These are phyloP conservation scores for Eremophila alpestris DNA, from an alignment of 2,797 vertebrate species.

Conservation along the genomic window DNA sequence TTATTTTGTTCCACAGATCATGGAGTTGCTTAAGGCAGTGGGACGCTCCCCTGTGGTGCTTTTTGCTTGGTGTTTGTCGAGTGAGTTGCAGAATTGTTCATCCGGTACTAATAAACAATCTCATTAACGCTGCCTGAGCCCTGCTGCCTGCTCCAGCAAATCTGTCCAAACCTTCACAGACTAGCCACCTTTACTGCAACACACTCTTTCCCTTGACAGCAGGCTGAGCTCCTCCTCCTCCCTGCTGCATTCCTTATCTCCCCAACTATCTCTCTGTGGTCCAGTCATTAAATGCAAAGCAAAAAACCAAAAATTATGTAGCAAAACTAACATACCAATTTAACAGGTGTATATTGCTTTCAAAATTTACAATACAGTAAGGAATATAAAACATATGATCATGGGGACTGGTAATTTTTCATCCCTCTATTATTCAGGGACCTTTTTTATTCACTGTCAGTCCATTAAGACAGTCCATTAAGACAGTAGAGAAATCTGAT, in stretches of 20 bases:
- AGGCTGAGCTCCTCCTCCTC: not conserved
- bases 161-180: conserved; percentile 57
- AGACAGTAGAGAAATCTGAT: not conserved
- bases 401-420: not conserved
- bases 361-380: not conserved
- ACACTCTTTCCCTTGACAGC: not conserved
- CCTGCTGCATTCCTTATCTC: not conserved
- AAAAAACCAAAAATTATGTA: not conserved
- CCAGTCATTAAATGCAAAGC: not conserved
- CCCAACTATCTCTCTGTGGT: not conserved
- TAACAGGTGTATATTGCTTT: not conserved
- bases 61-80: conserved; percentile 61
- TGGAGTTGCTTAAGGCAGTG: conserved; percentile 50
- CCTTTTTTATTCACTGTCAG: not conserved
- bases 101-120: conserved; percentile 70
- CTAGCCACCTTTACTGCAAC: conserved; percentile 28
- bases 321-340: not conserved
- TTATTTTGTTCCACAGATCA: conserved; percentile 71
- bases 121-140: conserved; percentile 65
- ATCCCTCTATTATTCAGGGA: not conserved
- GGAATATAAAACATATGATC: not conserved
- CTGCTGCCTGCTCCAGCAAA: conserved; percentile 49
- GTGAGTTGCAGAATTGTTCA: conserved; percentile 64
- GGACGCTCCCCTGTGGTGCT: conserved; percentile 44
- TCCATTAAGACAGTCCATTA: not conserved